These are phyloP conservation scores for Diplazon laetatorius DNA, from an alignment of 2,888 invertebrate species.

Conservation along the genomic window DNA sequence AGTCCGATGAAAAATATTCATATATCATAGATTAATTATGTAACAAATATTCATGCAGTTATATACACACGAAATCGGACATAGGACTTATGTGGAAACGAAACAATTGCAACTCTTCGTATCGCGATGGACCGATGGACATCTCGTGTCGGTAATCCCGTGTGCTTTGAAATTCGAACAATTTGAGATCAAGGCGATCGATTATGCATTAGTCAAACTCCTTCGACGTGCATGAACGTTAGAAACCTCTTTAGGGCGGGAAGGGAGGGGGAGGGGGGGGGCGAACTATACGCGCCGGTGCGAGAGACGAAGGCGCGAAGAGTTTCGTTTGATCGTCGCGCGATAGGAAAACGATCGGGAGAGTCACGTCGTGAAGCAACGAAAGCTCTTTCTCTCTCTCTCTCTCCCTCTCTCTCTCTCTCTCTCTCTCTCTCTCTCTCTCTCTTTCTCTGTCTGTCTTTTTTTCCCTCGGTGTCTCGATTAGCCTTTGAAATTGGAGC, in stretches of 20 bases:
- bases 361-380: conserved; percentile 1
- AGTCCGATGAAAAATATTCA: no score
- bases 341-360: conserved; percentile 32
- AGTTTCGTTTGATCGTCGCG: conserved; percentile 26
- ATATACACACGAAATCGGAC: no score
- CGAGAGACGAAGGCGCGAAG: no score
- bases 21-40: no score
- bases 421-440: no score
- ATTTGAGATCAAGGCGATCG: conserved; percentile 19
- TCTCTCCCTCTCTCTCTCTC: no score
- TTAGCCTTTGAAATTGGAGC: conserved; percentile 45
- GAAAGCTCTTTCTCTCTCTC: conserved; percentile 7
- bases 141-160: conserved; percentile 1
- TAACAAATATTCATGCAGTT: no score
- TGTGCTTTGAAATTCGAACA: conserved; percentile 31
- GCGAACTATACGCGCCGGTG: conserved; percentile 5
- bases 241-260: no score
- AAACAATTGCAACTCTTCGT: background rate
- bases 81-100: no score
- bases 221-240: background rate
- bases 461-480: background rate
- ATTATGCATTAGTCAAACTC: conserved; percentile 22
- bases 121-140: background rate
- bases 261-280: no score
- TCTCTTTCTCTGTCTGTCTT: no score